Evolutionary conservation across 2,888 invertebrate species (phyloP).

Genomic region (Synanthedon vespiformis): DNA sequence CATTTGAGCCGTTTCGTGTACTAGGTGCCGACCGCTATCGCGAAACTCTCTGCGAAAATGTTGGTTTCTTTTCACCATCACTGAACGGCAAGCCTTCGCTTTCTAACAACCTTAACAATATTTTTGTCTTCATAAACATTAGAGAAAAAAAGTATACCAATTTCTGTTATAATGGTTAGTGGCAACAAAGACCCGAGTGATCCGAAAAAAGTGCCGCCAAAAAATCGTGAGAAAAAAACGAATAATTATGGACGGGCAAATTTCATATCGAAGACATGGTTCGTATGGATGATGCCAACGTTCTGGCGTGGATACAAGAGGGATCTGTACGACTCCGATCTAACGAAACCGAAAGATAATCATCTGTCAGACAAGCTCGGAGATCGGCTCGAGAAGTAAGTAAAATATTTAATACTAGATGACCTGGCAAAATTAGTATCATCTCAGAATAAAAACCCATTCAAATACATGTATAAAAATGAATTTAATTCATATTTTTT

Average conservation of each 20-base stretch:
- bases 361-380: conserved; percentile 75
- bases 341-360: conserved; percentile 76
- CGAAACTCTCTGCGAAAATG: conserved; percentile 30
- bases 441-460: too few species aligned
- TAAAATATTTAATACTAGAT: conserved; percentile 7
- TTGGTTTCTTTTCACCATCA: conserved; percentile 16
- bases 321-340: conserved; percentile 75
- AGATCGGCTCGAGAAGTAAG: conserved; percentile 73
- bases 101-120: conserved; percentile 6
- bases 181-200: conserved; percentile 55
- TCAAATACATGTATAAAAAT: too few species aligned
- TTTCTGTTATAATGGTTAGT: conserved; percentile 54
- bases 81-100: not conserved
- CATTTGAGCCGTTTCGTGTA: conserved; percentile 39
- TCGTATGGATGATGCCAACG: conserved; percentile 67
- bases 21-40: conserved; percentile 28
- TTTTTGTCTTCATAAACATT: conserved; percentile 8
- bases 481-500: too few species aligned
- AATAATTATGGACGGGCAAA: conserved; percentile 60
- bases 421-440: not conserved
- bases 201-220: conserved; percentile 53
- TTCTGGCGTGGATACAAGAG: conserved; percentile 72
- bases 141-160: conserved; percentile 1
- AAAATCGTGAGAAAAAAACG: conserved; percentile 57
- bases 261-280: conserved; percentile 54